These are phyloP conservation scores for Ylistrum balloti DNA, from an alignment of 1,140 invertebrate species.

Conservation along the genomic window DNA sequence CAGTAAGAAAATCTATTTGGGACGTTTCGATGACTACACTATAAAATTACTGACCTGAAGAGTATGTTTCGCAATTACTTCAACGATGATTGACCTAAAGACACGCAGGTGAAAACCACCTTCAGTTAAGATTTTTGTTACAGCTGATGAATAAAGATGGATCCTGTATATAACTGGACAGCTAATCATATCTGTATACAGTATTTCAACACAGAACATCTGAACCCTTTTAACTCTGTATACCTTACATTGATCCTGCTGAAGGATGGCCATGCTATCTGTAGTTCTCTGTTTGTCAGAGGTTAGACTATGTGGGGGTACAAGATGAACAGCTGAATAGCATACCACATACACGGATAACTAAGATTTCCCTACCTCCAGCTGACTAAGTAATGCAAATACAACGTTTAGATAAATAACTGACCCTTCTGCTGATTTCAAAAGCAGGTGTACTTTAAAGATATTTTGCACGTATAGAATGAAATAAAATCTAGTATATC, in stretches of 20 bases:
- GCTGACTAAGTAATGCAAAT: not conserved
- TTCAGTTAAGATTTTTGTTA: too few relatives aligned
- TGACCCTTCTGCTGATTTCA: not conserved
- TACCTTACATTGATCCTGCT: not conserved
- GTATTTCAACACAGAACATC: not conserved
- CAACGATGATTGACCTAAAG: too few relatives aligned
- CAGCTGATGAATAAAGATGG: too few relatives aligned
- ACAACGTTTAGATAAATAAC: not conserved
- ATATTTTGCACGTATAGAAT: too few relatives aligned
- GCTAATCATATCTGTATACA: not conserved
- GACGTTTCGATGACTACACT: too few relatives aligned
- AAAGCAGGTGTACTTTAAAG: not conserved
- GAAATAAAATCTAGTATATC: too few relatives aligned
- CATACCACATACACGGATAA: not conserved
- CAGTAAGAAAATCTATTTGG: too few relatives aligned
- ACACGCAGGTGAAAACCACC: too few relatives aligned
- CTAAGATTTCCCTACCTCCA: not conserved
- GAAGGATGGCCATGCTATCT: not conserved
- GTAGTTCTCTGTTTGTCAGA: not conserved
- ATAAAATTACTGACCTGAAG: too few relatives aligned
- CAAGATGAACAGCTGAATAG: not conserved
- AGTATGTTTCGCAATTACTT: too few relatives aligned
- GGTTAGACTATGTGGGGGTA: constrained; percentile 18
- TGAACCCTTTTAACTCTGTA: not conserved
- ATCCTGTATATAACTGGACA: too few relatives aligned